Base-by-base conservation (phyloP, 2,797 vertebrate genomes). In the Anomalospiza imberbis region DNA sequence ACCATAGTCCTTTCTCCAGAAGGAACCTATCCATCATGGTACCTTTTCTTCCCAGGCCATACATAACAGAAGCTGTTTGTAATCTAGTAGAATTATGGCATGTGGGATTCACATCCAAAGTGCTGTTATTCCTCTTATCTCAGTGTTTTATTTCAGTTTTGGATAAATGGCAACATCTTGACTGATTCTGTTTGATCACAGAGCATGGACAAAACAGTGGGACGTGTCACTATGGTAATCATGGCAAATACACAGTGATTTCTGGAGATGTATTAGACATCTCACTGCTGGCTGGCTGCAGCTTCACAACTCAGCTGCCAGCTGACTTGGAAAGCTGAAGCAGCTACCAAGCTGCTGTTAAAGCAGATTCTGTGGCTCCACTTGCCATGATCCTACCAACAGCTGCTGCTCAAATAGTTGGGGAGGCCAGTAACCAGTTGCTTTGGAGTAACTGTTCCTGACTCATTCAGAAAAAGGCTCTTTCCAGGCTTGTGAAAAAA, bases 81-180 rank as follows among this genome's bases (percentile, higher is more conserved):
- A 89, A 93, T 72, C 47, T 67, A 76, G 40, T 9, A 84, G 67
- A 93, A 92, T 91, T 79, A 91, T 45, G 57, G 68, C 55, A 70
- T 42, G 21, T 9, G 9, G 63, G 14, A 78, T 70, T 38, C 31
- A 51, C 31, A 90, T 61, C 57, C 75, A 50, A 76, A 91, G 31
- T 70, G 47, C 53, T 58, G 68, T 66, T 88, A 84, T 65, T 80
- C 47, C 36, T 91, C 51, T 85, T 70, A 85, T 55, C 72, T 76
- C 68, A 71, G 18, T 63, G 50, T 53, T 94, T 91, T 84, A 88
- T 90, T 72, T 81, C 88, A 48, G 3, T 48, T 96, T 93, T 61
- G 72, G 68, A 71, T 80, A 94, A 91, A 91, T 42, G 24, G 45
- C 61, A 93, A 67, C 61, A 70, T 94, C 88, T 77, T 91, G 67